A percentile compares a stretch with the other conserved stretches of the same genome.
These are phyloP conservation scores for Scolopax rusticola DNA, from an alignment of 2,797 vertebrate genomes.

Conservation along the genomic window DNA sequence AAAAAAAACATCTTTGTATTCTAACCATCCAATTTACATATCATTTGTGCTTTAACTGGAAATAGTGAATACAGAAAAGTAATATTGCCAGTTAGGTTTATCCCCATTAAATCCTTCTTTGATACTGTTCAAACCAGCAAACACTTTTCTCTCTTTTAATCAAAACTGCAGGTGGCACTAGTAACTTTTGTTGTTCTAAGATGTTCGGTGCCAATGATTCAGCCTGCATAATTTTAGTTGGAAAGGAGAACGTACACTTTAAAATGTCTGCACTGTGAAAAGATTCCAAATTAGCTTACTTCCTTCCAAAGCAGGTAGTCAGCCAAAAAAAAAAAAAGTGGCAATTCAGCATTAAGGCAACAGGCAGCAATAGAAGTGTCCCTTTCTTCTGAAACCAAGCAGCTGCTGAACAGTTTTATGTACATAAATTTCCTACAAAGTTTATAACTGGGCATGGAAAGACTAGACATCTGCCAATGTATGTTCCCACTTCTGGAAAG, in stretches of 20 bases:
- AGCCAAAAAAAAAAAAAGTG: background rate
- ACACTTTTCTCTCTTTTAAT: background rate
- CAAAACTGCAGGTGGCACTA: constrained; percentile 26
- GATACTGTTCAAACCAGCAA: background rate
- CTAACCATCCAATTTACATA: background rate
- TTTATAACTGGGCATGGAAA: background rate
- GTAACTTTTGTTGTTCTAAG: background rate
- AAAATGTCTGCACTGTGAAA: background rate
- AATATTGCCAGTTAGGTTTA: background rate
- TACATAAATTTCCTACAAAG: background rate
- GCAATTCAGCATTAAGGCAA: background rate
- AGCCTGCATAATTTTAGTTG: background rate
- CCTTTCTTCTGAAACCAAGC: background rate
- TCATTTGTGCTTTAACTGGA: background rate
- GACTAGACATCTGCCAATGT: background rate
- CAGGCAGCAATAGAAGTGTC: background rate
- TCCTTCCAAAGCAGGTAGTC: background rate
- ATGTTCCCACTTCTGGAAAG: background rate
- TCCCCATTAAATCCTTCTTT: background rate
- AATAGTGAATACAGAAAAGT: background rate
- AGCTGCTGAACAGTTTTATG: background rate
- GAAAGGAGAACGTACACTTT: background rate
- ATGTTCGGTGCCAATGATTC: background rate
- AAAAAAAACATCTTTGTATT: background rate
- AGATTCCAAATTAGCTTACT: background rate